These are phyloP conservation scores for Blastobasis adustella DNA, from an alignment of 2,888 invertebrate species.

Conservation along the genomic window DNA sequence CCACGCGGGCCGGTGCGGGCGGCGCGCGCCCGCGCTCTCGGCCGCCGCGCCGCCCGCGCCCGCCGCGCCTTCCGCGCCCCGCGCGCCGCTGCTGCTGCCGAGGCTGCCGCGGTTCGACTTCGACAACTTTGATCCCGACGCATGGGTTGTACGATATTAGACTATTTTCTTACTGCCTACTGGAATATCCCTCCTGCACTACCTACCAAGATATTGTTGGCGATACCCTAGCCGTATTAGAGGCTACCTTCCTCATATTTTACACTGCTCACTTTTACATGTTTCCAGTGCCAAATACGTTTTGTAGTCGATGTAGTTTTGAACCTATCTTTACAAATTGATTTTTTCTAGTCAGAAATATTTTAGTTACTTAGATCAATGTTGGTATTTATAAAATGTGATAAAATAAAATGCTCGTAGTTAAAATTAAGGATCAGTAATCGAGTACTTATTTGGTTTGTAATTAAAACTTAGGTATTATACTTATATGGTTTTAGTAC, in stretches of 20 bases:
- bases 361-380: neutral
- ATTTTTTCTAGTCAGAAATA: no score
- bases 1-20: constrained; percentile 54
- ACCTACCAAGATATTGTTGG: no score
- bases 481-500: no score
- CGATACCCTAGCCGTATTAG: no score
- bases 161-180: neutral
- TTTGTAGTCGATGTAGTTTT: no score
- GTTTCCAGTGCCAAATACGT: no score
- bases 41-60: constrained; percentile 12
- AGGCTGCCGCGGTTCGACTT: constrained; percentile 51
- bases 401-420: neutral
- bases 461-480: no score
- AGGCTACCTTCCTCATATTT: no score
- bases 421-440: neutral
- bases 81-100: constrained; percentile 47
- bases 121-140: constrained; percentile 58
- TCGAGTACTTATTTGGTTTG: no score
- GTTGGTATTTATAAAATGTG: neutral
- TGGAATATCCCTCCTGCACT: no score
- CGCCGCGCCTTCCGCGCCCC: constrained; percentile 38
- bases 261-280: no score
- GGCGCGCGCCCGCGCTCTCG: constrained; percentile 30
- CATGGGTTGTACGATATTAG: constrained; percentile 61
- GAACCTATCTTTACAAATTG: no score